These are phyloP conservation scores for Camarhynchus parvulus DNA, from an alignment of 2,113 vertebrate genomes.

Conservation along the genomic window DNA sequence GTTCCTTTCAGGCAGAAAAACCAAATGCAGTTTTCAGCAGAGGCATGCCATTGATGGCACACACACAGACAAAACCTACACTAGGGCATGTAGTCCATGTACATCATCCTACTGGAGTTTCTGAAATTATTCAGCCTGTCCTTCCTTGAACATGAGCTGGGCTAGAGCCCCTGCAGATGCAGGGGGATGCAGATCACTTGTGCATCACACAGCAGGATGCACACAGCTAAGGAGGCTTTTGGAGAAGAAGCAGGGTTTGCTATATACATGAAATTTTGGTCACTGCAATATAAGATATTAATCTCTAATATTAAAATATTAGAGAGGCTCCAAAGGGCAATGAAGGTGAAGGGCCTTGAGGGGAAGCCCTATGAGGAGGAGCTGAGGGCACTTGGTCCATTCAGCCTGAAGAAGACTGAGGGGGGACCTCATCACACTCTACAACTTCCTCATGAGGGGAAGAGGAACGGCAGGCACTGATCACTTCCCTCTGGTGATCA, in stretches of 20 bases:
- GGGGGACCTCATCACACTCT: not conserved
- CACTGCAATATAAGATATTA: not conserved
- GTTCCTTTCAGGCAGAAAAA: not conserved
- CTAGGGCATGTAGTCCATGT: too few species aligned
- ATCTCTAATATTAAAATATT: not conserved
- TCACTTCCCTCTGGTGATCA: not conserved
- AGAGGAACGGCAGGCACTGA: not conserved
- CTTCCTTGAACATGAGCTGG: not conserved
- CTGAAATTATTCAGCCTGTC: not conserved
- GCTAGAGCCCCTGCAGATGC: not conserved
- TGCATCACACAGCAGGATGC: accelerated
- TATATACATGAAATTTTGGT: not conserved
- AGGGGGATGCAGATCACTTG: not conserved
- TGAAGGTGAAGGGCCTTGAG: not conserved
- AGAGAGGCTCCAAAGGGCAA: not conserved
- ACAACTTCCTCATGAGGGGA: not conserved
- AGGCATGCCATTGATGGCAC: not conserved
- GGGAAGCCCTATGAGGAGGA: not conserved
- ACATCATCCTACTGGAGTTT: not conserved
- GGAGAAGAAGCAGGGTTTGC: not conserved
- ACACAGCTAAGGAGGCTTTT: not conserved
- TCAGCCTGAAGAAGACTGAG: not conserved
- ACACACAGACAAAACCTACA: not conserved
- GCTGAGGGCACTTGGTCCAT: not conserved
- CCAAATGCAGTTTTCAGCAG: not conserved